Conservation (phyloP, 2,113 vertebrate genomes). For the Aleadryas rufinucha region DNA sequence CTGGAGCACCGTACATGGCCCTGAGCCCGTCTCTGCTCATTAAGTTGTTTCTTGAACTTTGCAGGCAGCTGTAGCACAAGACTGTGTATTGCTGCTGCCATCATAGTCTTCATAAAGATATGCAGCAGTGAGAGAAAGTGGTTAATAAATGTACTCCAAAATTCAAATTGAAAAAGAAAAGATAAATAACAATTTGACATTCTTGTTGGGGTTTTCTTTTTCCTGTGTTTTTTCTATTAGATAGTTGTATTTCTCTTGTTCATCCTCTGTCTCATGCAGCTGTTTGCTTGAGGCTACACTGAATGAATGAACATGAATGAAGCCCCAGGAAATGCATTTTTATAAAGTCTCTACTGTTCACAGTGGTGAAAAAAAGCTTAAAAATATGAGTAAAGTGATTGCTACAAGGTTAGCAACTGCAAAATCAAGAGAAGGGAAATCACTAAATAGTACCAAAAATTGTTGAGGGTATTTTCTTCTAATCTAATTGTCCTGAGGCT, state of each 20-base stretch:
- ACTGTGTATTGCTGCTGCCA: neutral
- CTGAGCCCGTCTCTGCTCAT: neutral
- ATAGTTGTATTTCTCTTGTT: neutral
- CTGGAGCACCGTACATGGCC: neutral
- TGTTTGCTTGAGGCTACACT: neutral
- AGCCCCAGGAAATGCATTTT: neutral
- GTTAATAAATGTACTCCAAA: neutral
- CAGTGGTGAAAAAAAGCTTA: neutral
- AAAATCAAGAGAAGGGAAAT: neutral
- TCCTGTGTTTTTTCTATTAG: neutral
- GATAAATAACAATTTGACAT: neutral
- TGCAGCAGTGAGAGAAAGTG: accelerated
- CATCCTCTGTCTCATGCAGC: neutral
- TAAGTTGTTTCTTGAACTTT: neutral
- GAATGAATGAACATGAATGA: neutral
- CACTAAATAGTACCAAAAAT: neutral
- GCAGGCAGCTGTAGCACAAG: neutral
- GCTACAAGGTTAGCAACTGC: neutral
- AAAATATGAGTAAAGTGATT: neutral
- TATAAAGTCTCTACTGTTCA: neutral
- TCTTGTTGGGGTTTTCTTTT: no score
- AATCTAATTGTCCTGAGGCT: neutral
- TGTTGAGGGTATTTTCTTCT: neutral
- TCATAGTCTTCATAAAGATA: neutral
- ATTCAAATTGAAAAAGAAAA: neutral